Conservation (phyloP, 2,113 vertebrate species). For the Aix galericulata region DNA sequence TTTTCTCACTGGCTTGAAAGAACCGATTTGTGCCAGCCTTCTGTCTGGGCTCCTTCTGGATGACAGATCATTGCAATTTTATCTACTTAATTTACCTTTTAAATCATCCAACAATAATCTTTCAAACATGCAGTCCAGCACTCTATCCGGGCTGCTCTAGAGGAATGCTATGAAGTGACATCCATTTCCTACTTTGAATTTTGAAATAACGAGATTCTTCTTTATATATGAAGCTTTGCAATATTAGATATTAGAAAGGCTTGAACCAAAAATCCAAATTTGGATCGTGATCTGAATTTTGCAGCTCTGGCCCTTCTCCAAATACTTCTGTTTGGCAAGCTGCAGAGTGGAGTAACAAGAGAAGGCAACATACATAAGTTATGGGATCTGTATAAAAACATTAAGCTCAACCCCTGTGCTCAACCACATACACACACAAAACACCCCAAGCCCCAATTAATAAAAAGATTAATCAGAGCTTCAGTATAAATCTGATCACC, state of each 20-base stretch:
- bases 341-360: constrained; percentile 42
- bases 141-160: neutral
- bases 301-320: constrained; percentile 58
- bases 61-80: neutral
- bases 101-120: neutral
- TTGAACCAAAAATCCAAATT: constrained; percentile 62
- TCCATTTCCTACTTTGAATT: neutral
- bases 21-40: neutral
- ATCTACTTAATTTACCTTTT: neutral
- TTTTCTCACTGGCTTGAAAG: neutral
- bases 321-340: constrained; percentile 67
- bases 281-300: constrained; percentile 61
- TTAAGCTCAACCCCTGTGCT: constrained; percentile 25
- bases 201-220: neutral
- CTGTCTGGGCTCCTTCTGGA: neutral
- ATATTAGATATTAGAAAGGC: constrained; percentile 35
- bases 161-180: neutral
- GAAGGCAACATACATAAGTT: constrained; percentile 58
- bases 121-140: neutral
- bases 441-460: neutral
- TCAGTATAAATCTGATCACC: neutral
- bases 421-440: neutral
- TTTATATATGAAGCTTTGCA: neutral
- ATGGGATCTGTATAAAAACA: constrained; percentile 56
- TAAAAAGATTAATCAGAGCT: neutral